These are phyloP conservation scores for Epistrophe grossulariae DNA, from an alignment of 2,888 invertebrate genomes.

Conservation along the genomic window DNA sequence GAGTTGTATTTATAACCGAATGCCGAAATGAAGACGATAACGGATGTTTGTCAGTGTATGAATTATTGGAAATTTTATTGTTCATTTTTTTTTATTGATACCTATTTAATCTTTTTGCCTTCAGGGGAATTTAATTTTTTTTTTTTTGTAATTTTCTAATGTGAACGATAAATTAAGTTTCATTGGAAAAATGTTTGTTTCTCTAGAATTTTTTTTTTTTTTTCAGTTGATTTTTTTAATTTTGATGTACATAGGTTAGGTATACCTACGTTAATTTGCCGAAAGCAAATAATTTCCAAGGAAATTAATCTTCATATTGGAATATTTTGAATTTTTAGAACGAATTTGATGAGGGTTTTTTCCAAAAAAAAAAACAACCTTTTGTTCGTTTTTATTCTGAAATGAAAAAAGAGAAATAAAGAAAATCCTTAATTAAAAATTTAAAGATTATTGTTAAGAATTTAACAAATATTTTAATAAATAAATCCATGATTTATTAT, in stretches of 20 bases:
- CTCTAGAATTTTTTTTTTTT: background rate
- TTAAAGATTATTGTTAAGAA: too few species aligned
- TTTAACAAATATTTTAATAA: too few species aligned
- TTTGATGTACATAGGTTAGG: background rate
- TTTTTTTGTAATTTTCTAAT: constrained; percentile 19
- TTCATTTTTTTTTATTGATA: constrained; percentile 29
- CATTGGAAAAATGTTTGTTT: constrained; percentile 36
- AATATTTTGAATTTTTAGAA: background rate
- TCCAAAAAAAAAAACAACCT: background rate
- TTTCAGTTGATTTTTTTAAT: background rate
- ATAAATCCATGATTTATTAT: too few species aligned
- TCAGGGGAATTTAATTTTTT: constrained; percentile 15
- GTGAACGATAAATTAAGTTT: constrained; percentile 40
- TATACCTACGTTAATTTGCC: constrained; percentile 33
- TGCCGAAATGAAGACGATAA: constrained; percentile 58
- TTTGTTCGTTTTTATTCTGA: constrained; percentile 5
- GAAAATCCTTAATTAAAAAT: background rate
- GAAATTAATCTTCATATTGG: constrained; percentile 51
- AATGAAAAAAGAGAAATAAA: constrained; percentile 30
- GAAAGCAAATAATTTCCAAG: constrained; percentile 41
- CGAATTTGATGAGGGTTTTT: constrained; percentile 28
- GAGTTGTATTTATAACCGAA: constrained; percentile 67
- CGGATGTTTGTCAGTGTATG: constrained; percentile 74
- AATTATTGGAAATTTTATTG: constrained; percentile 74
- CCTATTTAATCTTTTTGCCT: too few species aligned